phyloP scores from a whole-genome alignment of 2,888 invertebrate species.

The Meliscaeva auricollis region DNA sequence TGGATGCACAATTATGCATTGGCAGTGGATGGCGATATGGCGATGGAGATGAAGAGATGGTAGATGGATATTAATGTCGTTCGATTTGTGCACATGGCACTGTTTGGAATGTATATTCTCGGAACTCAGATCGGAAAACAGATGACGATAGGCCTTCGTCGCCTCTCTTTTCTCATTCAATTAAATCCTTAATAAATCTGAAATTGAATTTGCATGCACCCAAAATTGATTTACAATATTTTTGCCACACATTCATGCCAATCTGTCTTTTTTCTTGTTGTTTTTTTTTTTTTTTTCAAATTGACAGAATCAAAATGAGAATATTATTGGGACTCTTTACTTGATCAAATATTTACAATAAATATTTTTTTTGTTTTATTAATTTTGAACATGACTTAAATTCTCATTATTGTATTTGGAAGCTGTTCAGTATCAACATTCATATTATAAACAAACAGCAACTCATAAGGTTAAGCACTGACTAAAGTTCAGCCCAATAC shows the following conservation, averaged over 20 bases:
- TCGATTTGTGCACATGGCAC: slow-evolving; percentile 70
- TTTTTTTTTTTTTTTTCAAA: background rate
- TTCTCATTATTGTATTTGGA: no score
- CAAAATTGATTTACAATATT: slow-evolving; percentile 58
- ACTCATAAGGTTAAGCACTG: no score
- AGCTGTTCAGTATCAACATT: no score
- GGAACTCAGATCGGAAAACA: slow-evolving; percentile 6
- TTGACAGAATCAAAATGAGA: slow-evolving; percentile 1
- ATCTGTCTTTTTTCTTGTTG: background rate
- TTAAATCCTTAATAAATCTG: slow-evolving; percentile 76
- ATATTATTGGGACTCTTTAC: slow-evolving; percentile 4
- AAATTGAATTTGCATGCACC: slow-evolving; percentile 70
- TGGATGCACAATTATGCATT: slow-evolving; percentile 74
- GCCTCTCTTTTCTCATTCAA: slow-evolving; percentile 72
- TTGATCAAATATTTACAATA: background rate
- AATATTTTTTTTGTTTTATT: slow-evolving; percentile 3
- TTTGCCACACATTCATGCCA: slow-evolving; percentile 22
- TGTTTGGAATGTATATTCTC: slow-evolving; percentile 25
- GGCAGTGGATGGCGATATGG: slow-evolving; percentile 11
- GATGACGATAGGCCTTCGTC: slow-evolving; percentile 53
- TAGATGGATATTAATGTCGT: slow-evolving; percentile 66
- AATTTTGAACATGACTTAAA: background rate
- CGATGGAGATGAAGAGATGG: slow-evolving; percentile 12
- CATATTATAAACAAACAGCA: no score
- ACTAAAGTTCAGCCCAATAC: no score